A percentile compares a stretch with the other conserved stretches of the same genome.
Conservation (phyloP, 2,113 vertebrate genomes). For the Malurus elegans region DNA sequence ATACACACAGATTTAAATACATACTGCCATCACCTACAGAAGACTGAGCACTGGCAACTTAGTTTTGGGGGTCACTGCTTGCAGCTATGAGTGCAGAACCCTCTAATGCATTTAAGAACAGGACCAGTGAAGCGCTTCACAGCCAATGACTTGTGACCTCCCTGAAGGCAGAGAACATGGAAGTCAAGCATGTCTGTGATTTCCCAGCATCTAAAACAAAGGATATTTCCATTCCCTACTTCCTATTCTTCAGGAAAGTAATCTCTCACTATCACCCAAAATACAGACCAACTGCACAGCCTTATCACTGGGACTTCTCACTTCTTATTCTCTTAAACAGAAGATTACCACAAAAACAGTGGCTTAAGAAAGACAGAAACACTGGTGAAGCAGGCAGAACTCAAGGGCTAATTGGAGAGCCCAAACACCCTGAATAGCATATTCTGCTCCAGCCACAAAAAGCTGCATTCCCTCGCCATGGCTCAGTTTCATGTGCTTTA, state of each 20-base stretch:
- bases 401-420: not conserved
- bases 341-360: not conserved
- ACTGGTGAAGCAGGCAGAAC: not conserved
- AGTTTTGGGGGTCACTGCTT: not conserved
- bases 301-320: not conserved
- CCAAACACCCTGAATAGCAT: not conserved
- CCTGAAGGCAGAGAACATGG: not conserved
- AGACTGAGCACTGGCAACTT: not conserved
- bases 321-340: not conserved
- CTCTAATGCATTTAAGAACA: not conserved
- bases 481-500: not conserved
- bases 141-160: not conserved
- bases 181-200: not conserved
- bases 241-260: not conserved
- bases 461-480: not conserved
- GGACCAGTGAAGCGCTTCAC: not conserved
- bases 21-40: not conserved
- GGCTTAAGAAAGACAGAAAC: not conserved
- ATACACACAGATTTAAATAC: not conserved
- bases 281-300: not conserved
- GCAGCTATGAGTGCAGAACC: not conserved
- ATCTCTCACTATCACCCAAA: not conserved
- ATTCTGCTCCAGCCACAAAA: not conserved
- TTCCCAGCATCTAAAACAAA: not conserved
- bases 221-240: not conserved